Conservation (phyloP, 2,113 vertebrate species). For the Cyphomyrus plagiostoma region DNA sequence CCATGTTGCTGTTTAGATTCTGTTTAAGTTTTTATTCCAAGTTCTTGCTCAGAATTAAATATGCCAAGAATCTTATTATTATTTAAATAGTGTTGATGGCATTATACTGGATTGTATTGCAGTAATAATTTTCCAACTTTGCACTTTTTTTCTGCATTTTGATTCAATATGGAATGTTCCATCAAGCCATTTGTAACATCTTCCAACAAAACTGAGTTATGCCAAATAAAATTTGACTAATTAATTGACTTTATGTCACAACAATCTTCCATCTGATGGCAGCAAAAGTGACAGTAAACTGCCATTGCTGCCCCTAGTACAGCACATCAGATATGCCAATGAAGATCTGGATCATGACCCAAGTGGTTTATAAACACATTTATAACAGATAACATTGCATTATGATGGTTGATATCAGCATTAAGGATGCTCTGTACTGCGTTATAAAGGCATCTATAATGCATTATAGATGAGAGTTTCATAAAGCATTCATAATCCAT, state of each 20-base stretch:
- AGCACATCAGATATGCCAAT: not conserved
- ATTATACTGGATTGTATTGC: not conserved
- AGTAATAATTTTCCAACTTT: not conserved
- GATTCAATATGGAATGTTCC: not conserved
- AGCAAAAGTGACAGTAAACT: slow-evolving; percentile 1
- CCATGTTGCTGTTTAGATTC: not conserved
- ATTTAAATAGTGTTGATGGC: not conserved
- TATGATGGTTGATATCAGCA: too few relatives aligned
- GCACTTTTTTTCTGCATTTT: not conserved
- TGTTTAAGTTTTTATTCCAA: not conserved
- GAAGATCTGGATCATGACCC: not conserved
- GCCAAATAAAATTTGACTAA: not conserved
- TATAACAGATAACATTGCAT: too few relatives aligned
- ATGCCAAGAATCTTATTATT: not conserved
- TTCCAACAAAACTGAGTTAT: not conserved
- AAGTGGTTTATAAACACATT: not conserved
- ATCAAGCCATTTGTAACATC: not conserved
- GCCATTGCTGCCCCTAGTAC: not conserved
- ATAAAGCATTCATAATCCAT: too few relatives aligned
- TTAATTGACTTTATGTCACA: not conserved
- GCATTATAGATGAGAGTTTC: too few relatives aligned
- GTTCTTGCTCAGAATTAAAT: not conserved
- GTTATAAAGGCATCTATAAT: too few relatives aligned
- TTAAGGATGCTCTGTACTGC: too few relatives aligned
- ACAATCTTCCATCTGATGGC: not conserved